Base-by-base conservation (phyloP, 1,140 invertebrate genomes). In the Drosophila tropicalis region DNA sequence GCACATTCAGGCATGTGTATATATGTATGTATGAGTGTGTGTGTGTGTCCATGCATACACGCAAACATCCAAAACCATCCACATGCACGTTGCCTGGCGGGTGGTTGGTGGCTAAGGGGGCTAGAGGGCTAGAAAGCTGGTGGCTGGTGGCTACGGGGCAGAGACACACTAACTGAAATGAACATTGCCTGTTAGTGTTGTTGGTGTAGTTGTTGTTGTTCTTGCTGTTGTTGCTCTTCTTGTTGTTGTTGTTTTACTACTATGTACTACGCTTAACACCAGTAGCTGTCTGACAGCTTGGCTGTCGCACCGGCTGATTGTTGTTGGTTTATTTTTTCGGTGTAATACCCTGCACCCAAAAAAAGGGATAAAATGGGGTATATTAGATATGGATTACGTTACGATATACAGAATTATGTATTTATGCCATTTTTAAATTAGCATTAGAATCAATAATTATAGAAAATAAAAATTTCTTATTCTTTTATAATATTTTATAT, bases 241-340 rank as follows among this genome's bases (percentile, higher is more conserved):
- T 58, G 64, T 58, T 66, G 22, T 60, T 67, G 57, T 39, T 67
- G 65, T 76, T 76, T 66, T 68, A 77, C 74, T 72, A 79, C 79
- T 79, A 70, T 71, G 71, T 75, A 87, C 83, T 76, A 76, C 73
- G 73, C 73, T 87, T 79, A 87, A 87, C 84, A 87, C 83, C 83
- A 87, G 83, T 87, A 87, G 83, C 83, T 87, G 83, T 80, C 83
- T 87, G 83, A 87, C 83, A 76, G 84, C 83, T 87, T 87, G 84
- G 74, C 79, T 79, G 79, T 69, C 76, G 77, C 76, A 65, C 65
- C 70, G 65, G 54, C 62, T 51, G 41, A 67, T 67, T 76, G 61
- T 65, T 76, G 66, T 68, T 85, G 70, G 70, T 68, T 67, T 36
- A 36, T 36, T 36, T 36, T 36, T 76, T 62, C 12, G 10, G 36